These are phyloP conservation scores for Neomonachus schauinslandi DNA, from an alignment of 2,113 vertebrate species.

Conservation along the genomic window DNA sequence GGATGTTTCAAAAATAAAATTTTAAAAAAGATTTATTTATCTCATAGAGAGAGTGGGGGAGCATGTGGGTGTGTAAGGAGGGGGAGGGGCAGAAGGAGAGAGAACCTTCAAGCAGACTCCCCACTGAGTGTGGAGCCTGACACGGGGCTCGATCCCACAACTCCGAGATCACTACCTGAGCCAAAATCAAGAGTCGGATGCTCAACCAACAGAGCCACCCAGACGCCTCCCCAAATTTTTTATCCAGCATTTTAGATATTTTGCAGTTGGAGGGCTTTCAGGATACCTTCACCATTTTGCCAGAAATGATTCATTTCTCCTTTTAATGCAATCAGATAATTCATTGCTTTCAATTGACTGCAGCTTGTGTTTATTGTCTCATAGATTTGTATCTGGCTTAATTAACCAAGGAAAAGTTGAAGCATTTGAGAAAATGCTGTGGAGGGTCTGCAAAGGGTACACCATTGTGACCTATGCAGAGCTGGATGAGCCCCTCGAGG, in stretches of 20 bases:
- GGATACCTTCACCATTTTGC: neutral
- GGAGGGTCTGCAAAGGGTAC: conserved; percentile 97
- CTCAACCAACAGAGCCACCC: neutral
- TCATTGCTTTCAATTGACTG: rapidly evolving
- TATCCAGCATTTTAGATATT: neutral
- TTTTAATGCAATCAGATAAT: neutral
- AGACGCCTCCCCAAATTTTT: neutral
- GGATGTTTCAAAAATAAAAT: neutral
- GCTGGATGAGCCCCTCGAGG: conserved; percentile 91
- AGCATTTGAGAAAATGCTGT: conserved; percentile 97
- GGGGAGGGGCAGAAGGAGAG: neutral
- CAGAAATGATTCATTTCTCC: rapidly evolving
- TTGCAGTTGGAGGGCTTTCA: neutral
- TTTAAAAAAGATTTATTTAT: neutral
- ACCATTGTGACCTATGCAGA: conserved; percentile 96
- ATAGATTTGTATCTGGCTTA: conserved; percentile 95
- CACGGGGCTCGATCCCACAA: rapidly evolving
- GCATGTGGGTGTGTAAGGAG: neutral
- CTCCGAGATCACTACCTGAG: neutral
- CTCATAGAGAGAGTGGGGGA: neutral
- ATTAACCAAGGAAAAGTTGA: conserved; percentile 93
- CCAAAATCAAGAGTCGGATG: neutral
- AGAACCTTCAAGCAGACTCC: neutral
- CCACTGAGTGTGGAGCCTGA: neutral
- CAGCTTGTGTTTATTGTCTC: neutral